These are phyloP conservation scores for Anthophora plumipes DNA, from an alignment of 2,888 invertebrate genomes.

Conservation along the genomic window DNA sequence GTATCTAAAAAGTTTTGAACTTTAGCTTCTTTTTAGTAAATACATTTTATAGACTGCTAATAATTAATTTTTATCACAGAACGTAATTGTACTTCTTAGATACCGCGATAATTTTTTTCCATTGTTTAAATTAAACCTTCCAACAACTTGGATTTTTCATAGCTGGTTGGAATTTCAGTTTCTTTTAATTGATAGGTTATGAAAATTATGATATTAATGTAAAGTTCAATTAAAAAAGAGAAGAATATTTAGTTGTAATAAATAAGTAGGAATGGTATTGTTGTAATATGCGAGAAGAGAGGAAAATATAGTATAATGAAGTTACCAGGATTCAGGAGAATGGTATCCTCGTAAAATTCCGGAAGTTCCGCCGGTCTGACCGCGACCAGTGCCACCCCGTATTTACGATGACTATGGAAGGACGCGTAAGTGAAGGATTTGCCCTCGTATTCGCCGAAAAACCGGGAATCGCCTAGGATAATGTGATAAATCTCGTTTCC, in stretches of 20 bases:
- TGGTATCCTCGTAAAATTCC: conserved; percentile 97
- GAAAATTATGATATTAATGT: no score
- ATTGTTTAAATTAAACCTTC: no score
- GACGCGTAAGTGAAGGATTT: conserved; percentile 99
- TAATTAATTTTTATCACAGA: no score
- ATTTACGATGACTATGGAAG: conserved; percentile 99
- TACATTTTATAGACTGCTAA: no score
- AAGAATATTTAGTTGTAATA: neutral
- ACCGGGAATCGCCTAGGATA: conserved; percentile 96
- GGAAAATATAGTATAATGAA: neutral
- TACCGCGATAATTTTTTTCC: no score
- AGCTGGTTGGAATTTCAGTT: no score
- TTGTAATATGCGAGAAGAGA: neutral
- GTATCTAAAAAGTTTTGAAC: no score
- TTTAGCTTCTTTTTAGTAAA: no score
- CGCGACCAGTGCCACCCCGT: conserved; percentile 98
- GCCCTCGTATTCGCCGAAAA: conserved; percentile 99
- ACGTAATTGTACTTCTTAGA: no score
- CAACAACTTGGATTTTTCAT: no score
- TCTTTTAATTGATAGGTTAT: no score
- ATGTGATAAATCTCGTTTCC: conserved; percentile 99
- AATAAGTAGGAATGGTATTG: neutral
- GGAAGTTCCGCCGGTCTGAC: conserved; percentile 96
- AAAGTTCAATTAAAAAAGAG: no score
- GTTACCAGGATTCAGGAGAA: conserved; percentile 93